Evolutionary conservation across 2,797 vertebrate species (phyloP).

Genomic region (Sebastes cheni): DNA sequence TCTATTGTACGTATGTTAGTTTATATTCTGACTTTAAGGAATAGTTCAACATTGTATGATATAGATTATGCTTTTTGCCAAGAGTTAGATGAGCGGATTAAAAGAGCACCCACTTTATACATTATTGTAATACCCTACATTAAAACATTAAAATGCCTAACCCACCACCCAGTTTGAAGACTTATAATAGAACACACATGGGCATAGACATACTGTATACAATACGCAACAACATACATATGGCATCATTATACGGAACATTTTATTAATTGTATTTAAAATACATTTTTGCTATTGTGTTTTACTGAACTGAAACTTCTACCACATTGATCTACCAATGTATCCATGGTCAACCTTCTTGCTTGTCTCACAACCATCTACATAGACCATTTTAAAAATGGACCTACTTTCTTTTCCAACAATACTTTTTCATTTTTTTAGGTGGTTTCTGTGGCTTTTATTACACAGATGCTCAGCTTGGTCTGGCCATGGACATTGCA

Average conservation of each 20-base stretch:
- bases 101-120: not conserved
- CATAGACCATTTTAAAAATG: not conserved
- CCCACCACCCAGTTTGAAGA: too few species aligned
- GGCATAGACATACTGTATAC: too few species aligned
- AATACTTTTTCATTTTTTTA: not conserved
- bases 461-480: not conserved
- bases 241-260: too few species aligned
- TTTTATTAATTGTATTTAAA: too few species aligned
- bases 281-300: too few species aligned
- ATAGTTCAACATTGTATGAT: not conserved
- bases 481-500: not conserved
- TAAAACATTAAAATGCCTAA: not conserved
- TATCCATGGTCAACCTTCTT: not conserved
- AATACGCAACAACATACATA: too few species aligned
- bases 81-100: not conserved
- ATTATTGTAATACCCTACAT: not conserved
- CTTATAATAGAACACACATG: too few species aligned
- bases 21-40: not conserved
- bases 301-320: not conserved
- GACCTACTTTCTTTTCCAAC: not conserved
- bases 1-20: not conserved
- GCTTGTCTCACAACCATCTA: not conserved
- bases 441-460: not conserved
- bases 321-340: not conserved
- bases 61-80: too few species aligned